Percentiles rank a stretch among this genome's conserved stretches.
phyloP scores from a whole-genome alignment of 2,113 vertebrate species.

The Lethenteron camtschaticum region DNA sequence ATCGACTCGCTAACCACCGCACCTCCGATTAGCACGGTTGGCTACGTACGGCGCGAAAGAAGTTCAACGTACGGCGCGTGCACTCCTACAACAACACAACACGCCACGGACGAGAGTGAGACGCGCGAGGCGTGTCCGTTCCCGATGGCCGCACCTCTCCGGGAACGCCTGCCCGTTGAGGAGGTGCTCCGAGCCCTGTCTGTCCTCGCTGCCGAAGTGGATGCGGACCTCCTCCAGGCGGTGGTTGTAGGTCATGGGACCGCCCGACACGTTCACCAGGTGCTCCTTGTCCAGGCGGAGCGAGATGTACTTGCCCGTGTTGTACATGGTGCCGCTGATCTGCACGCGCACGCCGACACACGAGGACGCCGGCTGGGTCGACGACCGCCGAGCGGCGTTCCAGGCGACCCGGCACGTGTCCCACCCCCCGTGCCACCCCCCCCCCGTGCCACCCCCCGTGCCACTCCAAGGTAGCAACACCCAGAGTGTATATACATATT shows the following conservation, averaged over 20 bases:
- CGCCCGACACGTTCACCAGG: conserved; percentile 89
- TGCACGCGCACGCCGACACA: conserved; percentile 17
- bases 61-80: too few species aligned
- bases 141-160: conserved; percentile 44
- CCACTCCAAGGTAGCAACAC: too few species aligned
- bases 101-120: too few species aligned
- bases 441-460: neutral
- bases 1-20: too few species aligned
- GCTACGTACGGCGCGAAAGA: too few species aligned
- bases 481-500: too few species aligned
- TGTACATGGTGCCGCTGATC: conserved; percentile 97
- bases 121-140: neutral
- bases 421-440: neutral
- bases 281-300: conserved; percentile 88
- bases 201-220: conserved; percentile 87
- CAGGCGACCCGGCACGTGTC: neutral
- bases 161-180: conserved; percentile 89
- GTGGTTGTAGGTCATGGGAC: conserved; percentile 90
- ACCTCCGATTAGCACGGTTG: too few species aligned
- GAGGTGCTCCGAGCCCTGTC: conserved; percentile 84
- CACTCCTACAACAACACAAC: too few species aligned
- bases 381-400: neutral
- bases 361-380: neutral
- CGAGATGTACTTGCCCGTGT: conserved; percentile 86
- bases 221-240: conserved; percentile 84